Conservation (phyloP, 35 echinoderm and acorn worm genomes). For the Ophiothrix spiculata region DNA sequence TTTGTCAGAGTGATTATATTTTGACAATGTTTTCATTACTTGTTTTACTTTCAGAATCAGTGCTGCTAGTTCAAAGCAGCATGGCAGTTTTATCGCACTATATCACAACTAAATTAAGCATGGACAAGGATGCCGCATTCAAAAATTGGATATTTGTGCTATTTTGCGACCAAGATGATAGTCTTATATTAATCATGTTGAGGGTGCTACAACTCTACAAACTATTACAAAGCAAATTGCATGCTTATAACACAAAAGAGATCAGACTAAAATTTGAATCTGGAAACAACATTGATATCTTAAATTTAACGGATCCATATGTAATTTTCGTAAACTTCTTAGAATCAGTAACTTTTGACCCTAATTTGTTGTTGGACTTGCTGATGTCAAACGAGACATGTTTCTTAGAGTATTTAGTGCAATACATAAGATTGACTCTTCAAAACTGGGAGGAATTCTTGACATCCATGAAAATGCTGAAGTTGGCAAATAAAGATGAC, state of each 20-base stretch:
- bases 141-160: constrained; percentile 41
- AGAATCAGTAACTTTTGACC: constrained; percentile 45
- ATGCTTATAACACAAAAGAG: not conserved
- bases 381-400: constrained; percentile 60
- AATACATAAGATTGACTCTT: constrained; percentile 29
- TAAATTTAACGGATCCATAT: constrained; percentile 28
- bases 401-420: constrained; percentile 51
- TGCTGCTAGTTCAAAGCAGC: not conserved
- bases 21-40: not conserved
- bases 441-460: not conserved
- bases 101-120: not conserved
- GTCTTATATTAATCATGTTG: constrained; percentile 28
- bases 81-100: not conserved
- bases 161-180: constrained; percentile 57
- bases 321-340: constrained; percentile 38
- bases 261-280: not conserved
- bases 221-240: not conserved
- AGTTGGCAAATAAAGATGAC: not conserved
- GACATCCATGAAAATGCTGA: not conserved
- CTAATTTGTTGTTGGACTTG: constrained; percentile 57
- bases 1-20: not conserved
- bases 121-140: not conserved
- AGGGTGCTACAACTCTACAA: constrained; percentile 11
- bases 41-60: not conserved
- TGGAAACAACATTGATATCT: not conserved